Conservation (phyloP, 1,140 invertebrate genomes). For the Aethina tumida region DNA sequence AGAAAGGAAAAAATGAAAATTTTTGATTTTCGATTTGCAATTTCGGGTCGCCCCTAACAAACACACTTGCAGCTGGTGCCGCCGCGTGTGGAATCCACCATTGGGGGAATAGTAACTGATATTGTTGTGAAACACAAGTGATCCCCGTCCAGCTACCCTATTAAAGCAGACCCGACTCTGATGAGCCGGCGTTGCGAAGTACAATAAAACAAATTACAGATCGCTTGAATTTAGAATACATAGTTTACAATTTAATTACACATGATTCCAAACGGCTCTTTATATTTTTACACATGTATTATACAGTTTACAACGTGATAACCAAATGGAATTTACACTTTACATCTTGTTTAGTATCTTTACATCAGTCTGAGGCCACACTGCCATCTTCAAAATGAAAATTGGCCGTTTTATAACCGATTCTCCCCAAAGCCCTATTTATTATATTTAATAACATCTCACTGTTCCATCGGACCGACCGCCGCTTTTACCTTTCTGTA, state of each 20-base stretch:
- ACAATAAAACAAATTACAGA: conserved; percentile 31
- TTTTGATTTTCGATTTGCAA: no score
- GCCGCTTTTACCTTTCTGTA: no score
- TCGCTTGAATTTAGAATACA: conserved; percentile 33
- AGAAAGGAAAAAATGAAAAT: no score
- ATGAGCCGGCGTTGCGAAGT: no score
- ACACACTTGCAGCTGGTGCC: no score
- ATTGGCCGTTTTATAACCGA: conserved; percentile 19
- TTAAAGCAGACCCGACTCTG: conserved; percentile 22
- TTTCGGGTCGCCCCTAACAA: no score
- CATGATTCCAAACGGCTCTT: conserved; percentile 29
- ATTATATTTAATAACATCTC: no score
- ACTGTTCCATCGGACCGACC: no score
- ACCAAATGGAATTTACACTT: conserved; percentile 38
- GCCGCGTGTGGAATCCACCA: no score
- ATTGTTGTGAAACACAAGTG: conserved; percentile 33
- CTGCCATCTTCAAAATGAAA: conserved; percentile 23
- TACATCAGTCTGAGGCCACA: conserved; percentile 35
- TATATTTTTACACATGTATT: conserved; percentile 37
- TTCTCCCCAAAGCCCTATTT: conserved; percentile 25
- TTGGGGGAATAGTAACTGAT: no score
- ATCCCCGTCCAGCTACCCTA: conserved; percentile 39
- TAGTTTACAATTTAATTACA: conserved; percentile 35
- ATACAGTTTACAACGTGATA: conserved; percentile 35
- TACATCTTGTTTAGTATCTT: conserved; percentile 37